Conservation (phyloP, 2,113 vertebrate genomes). For the Phrynosoma platyrhinos region DNA sequence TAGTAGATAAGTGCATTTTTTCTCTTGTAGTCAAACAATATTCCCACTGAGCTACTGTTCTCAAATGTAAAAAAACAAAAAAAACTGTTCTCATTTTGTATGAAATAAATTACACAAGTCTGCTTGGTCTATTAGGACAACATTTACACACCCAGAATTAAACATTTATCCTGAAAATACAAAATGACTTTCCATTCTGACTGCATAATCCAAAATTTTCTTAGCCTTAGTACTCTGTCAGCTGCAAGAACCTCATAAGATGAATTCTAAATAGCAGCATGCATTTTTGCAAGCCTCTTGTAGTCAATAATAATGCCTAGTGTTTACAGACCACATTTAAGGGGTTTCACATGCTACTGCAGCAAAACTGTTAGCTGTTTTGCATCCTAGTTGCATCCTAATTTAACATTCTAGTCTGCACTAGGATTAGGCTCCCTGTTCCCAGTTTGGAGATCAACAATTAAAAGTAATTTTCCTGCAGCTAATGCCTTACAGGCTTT, state of each 20-base stretch:
- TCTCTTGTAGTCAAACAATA: constrained; percentile 36
- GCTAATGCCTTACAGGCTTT: too few relatives aligned
- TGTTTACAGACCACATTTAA: background rate
- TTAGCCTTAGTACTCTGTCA: constrained; percentile 57
- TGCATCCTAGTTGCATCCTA: too few relatives aligned
- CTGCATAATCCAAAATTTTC: constrained; percentile 53
- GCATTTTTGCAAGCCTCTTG: constrained; percentile 28
- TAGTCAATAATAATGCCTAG: background rate
- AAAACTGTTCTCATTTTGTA: constrained; percentile 30
- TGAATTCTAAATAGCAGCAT: constrained; percentile 57
- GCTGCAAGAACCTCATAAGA: constrained; percentile 56
- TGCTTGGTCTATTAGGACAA: constrained; percentile 39
- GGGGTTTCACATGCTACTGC: background rate
- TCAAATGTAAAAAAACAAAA: constrained; percentile 35
- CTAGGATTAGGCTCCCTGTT: background rate
- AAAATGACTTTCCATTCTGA: background rate
- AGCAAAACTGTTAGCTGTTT: background rate
- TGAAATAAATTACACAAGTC: constrained; percentile 57
- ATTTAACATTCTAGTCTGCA: too few relatives aligned
- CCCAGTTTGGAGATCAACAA: background rate
- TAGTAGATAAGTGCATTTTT: constrained; percentile 37
- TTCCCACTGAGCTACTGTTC: constrained; percentile 47
- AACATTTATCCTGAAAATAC: constrained; percentile 51
- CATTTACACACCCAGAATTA: constrained; percentile 43
- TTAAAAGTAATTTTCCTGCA: too few relatives aligned